These are phyloP conservation scores for Conus betulinus DNA, from an alignment of 1,140 invertebrate species.

Conservation along the genomic window DNA sequence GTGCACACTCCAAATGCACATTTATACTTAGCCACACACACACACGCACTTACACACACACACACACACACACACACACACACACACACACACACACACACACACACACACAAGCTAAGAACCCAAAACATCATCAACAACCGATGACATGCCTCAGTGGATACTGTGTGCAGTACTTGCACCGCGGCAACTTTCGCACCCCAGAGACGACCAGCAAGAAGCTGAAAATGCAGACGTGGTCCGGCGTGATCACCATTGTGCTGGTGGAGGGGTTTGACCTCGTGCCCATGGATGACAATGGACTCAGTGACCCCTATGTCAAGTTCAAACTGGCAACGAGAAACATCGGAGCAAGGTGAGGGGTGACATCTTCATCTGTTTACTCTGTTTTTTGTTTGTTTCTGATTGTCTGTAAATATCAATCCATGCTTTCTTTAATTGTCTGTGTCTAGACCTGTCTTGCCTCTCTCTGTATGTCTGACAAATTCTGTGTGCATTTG, in stretches of 20 bases:
- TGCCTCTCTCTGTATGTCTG: too few species aligned
- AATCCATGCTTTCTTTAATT: neutral
- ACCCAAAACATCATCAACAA: too few species aligned
- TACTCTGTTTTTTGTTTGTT: neutral
- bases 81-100: too few species aligned
- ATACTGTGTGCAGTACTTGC: constrained; percentile 82
- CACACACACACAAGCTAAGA: too few species aligned
- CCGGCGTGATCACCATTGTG: constrained; percentile 91
- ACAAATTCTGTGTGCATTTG: too few species aligned
- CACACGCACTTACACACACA: neutral
- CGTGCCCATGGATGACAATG: constrained; percentile 90
- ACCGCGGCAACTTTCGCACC: constrained; percentile 83
- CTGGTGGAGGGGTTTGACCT: constrained; percentile 96
- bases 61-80: too few species aligned
- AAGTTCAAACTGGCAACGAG: constrained; percentile 97
- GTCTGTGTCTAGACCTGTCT: too few species aligned
- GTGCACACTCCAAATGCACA: neutral
- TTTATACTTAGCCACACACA: neutral
- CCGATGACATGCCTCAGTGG: neutral
- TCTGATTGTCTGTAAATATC: neutral
- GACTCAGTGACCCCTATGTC: constrained; percentile 95
- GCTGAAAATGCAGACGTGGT: constrained; percentile 78
- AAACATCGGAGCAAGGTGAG: constrained; percentile 97
- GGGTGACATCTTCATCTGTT: neutral
- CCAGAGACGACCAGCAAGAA: constrained; percentile 71